Evolutionary conservation across 2,797 vertebrate genomes (phyloP).

Genomic region (Rhodeus uyekii): DNA sequence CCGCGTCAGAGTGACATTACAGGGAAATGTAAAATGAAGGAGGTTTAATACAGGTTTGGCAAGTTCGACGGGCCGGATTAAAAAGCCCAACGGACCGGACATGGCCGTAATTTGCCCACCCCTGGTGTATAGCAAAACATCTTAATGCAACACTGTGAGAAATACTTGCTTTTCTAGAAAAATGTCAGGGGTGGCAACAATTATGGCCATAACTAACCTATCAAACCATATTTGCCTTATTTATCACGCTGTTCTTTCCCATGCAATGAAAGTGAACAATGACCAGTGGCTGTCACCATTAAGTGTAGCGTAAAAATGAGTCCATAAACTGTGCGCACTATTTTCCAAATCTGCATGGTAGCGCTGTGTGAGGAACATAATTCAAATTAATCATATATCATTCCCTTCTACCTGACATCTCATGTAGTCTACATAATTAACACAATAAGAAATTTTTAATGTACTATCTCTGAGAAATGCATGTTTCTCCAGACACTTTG

Average conservation of each 20-base stretch:
- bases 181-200: too few species aligned
- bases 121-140: too few species aligned
- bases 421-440: neutral
- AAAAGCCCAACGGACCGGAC: too few species aligned
- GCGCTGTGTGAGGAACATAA: neutral
- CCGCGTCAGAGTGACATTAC: too few species aligned
- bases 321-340: neutral
- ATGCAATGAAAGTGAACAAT: neutral
- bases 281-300: neutral
- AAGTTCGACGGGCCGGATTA: too few species aligned
- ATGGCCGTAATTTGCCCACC: too few species aligned
- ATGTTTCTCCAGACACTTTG: neutral
- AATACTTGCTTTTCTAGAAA: too few species aligned
- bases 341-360: neutral
- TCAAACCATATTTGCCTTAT: too few species aligned
- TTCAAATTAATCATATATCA: neutral
- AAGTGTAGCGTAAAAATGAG: neutral
- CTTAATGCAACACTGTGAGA: too few species aligned
- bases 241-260: neutral
- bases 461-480: neutral
- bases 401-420: neutral
- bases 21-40: too few species aligned
- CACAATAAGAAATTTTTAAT: neutral
- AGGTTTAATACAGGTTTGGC: too few species aligned
- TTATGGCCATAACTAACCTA: too few species aligned